phyloP scores from a whole-genome alignment of 2,113 vertebrate species.

The Empidonax traillii region DNA sequence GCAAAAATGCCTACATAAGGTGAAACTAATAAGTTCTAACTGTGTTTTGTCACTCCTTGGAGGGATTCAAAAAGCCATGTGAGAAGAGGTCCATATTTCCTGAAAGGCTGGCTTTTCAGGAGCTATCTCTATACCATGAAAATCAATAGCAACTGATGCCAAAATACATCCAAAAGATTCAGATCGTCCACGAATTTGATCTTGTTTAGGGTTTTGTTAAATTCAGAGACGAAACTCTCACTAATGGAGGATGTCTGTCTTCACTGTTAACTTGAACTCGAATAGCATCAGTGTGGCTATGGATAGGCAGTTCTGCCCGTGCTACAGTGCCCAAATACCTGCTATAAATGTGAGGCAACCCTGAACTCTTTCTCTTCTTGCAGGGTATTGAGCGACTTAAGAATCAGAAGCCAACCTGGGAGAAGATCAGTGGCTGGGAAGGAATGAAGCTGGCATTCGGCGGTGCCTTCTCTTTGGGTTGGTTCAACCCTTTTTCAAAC shows the following conservation, averaged over 20 bases:
- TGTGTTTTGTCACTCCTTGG: neutral
- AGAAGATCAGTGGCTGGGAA: constrained; percentile 78
- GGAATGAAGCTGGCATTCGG: constrained; percentile 83
- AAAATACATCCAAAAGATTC: neutral
- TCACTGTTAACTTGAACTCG: neutral
- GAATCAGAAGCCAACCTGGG: constrained; percentile 84
- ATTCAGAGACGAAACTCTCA: neutral
- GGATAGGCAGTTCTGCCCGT: neutral
- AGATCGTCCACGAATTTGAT: neutral
- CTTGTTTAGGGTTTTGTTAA: neutral
- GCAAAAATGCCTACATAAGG: neutral
- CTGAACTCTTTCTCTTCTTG: constrained; percentile 28
- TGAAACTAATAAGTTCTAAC: neutral
- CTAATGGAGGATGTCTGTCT: rapidly evolving
- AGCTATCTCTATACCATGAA: neutral
- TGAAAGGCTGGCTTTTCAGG: neutral
- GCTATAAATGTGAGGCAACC: rapidly evolving
- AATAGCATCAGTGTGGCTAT: rapidly evolving
- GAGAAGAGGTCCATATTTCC: neutral
- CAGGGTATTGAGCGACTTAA: constrained; percentile 95
- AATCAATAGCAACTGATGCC: neutral
- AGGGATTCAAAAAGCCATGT: neutral
- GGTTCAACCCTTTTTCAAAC: constrained; percentile 87
- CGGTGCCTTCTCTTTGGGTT: constrained; percentile 80
- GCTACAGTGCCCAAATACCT: neutral